These are phyloP conservation scores for Apocheima hispidaria DNA, from an alignment of 2,888 invertebrate species.

Conservation along the genomic window DNA sequence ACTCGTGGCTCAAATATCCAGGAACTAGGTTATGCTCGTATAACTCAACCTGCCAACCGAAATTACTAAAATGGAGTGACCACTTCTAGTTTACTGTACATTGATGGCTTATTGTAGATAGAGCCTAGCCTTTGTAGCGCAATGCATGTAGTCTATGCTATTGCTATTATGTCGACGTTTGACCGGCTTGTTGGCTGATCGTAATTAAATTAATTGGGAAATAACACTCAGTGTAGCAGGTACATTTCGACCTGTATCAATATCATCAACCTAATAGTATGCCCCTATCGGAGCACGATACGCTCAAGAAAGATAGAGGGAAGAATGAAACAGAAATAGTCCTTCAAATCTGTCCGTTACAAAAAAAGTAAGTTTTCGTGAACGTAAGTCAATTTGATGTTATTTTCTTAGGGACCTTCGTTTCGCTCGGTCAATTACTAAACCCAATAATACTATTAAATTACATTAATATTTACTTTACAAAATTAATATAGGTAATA, in stretches of 20 bases:
- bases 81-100: constrained; percentile 24
- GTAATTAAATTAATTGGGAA: constrained; percentile 51
- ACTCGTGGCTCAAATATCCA: neutral
- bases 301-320: too few relatives aligned
- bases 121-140: constrained; percentile 20
- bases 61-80: constrained; percentile 9
- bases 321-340: neutral
- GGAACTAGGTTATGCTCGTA: neutral
- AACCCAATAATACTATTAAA: too few relatives aligned
- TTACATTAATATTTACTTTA: too few relatives aligned
- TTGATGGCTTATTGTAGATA: constrained; percentile 24
- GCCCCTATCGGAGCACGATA: neutral
- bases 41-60: neutral
- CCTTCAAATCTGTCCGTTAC: too few relatives aligned
- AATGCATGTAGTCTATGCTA: constrained; percentile 35
- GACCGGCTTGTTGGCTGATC: constrained; percentile 51
- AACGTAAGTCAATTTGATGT: too few relatives aligned
- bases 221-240: constrained; percentile 16
- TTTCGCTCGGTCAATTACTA: too few relatives aligned
- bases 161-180: constrained; percentile 54
- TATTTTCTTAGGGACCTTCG: too few relatives aligned
- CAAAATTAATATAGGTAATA: too few relatives aligned
- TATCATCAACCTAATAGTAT: neutral
- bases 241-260: neutral
- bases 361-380: too few relatives aligned